phyloP scores from a whole-genome alignment of 1,140 invertebrate genomes.

The Bombus impatiens region DNA sequence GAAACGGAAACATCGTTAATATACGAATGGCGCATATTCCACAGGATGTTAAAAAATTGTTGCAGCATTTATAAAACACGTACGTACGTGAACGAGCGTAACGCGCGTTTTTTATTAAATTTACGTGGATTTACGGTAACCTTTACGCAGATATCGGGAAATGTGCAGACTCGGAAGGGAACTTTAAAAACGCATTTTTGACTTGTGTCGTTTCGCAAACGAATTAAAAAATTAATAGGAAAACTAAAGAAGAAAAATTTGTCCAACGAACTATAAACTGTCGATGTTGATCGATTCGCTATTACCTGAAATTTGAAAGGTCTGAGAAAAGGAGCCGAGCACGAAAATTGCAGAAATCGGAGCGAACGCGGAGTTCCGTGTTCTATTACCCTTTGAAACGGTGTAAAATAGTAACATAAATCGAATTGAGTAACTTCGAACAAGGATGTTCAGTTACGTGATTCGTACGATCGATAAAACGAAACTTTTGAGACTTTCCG shows the following conservation, averaged over 20 bases:
- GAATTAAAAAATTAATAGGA: too few species aligned
- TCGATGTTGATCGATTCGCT: not conserved
- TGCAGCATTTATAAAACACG: too few species aligned
- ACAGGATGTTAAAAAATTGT: not conserved
- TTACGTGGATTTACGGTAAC: too few species aligned
- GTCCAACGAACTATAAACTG: not conserved
- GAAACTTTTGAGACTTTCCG: too few species aligned
- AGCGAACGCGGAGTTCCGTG: not conserved
- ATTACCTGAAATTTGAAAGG: not conserved
- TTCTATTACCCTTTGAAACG: not conserved
- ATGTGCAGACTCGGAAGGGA: too few species aligned
- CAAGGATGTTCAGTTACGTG: too few species aligned
- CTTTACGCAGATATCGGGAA: too few species aligned
- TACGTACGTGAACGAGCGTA: too few species aligned
- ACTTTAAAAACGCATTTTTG: not conserved
- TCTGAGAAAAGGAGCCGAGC: not conserved
- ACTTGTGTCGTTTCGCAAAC: not conserved
- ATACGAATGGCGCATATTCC: too few species aligned
- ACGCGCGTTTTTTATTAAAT: not conserved
- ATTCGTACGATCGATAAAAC: too few species aligned
- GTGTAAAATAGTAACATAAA: not conserved
- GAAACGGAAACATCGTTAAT: too few species aligned
- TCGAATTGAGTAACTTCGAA: not conserved
- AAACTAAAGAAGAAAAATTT: not conserved
- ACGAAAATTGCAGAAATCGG: not conserved